Evolutionary conservation across 2,888 invertebrate genomes (phyloP).

Genomic region (Eugnorisma glareosa): DNA sequence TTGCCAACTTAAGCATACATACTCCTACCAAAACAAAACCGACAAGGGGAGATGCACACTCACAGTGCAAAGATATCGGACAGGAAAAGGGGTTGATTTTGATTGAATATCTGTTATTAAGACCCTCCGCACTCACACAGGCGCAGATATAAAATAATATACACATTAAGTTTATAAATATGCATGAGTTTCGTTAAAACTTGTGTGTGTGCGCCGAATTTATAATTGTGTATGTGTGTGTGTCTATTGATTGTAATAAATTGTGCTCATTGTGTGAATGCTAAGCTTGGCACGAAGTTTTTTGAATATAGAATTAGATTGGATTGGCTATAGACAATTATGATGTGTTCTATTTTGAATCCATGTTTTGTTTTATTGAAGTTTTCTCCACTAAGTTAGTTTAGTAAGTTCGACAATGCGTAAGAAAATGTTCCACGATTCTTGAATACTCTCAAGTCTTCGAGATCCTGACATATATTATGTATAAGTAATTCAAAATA

Average conservation of each 20-base stretch:
- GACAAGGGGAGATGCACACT: slow-evolving; percentile 84
- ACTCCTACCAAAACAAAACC: slow-evolving; percentile 78
- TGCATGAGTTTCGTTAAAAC: slow-evolving; percentile 88
- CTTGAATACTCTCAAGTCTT: slow-evolving; percentile 39
- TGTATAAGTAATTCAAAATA: slow-evolving; percentile 55
- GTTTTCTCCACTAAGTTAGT: neutral
- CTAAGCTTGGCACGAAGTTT: slow-evolving; percentile 46
- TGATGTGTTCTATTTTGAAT: slow-evolving; percentile 41
- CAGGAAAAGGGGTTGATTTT: slow-evolving; percentile 89
- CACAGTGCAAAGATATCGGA: slow-evolving; percentile 88
- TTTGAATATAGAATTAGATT: slow-evolving; percentile 44
- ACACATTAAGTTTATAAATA: slow-evolving; percentile 89
- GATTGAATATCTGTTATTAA: slow-evolving; percentile 91
- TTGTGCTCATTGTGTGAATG: slow-evolving; percentile 67
- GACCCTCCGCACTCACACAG: slow-evolving; percentile 85
- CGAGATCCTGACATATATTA: slow-evolving; percentile 36
- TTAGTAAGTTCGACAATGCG: neutral
- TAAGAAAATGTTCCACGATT: neutral
- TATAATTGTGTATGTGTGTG: slow-evolving; percentile 70
- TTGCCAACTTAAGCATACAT: slow-evolving; percentile 59
- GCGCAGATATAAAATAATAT: slow-evolving; percentile 88
- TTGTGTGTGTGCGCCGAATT: slow-evolving; percentile 79
- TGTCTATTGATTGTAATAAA: slow-evolving; percentile 69
- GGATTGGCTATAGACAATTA: slow-evolving; percentile 4
- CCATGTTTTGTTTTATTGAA: neutral